A percentile compares a stretch with the other conserved stretches of the same genome.
Conservation (phyloP, 2,113 vertebrate genomes). For the Amphiprion ocellaris region DNA sequence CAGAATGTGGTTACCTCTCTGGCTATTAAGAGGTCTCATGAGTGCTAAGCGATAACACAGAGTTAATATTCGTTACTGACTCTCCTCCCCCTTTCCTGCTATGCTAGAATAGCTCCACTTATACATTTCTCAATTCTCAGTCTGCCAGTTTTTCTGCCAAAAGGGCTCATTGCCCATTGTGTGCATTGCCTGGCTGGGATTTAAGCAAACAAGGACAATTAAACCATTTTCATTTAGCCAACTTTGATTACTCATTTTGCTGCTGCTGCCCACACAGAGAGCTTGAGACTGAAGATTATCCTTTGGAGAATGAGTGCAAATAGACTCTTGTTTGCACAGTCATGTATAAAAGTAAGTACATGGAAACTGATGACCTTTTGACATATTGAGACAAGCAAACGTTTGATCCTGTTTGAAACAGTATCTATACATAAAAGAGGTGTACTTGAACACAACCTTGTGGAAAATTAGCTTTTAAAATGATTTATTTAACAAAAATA, state of each 20-base stretch:
- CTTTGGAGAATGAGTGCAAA: background rate
- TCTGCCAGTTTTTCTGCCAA: conserved; percentile 5
- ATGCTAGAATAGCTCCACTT: conserved; percentile 14
- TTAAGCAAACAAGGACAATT: background rate
- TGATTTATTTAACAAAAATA: no score
- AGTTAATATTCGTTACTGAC: conserved; percentile 1
- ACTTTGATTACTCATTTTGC: background rate
- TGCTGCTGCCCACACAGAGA: background rate
- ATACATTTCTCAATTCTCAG: conserved; percentile 10
- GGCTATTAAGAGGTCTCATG: conserved; percentile 22
- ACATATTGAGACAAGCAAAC: no score
- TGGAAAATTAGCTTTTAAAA: no score
- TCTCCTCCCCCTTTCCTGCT: background rate
- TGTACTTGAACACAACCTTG: no score
- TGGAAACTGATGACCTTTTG: no score
- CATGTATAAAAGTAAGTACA: no score
- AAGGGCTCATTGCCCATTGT: background rate
- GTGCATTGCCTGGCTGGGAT: background rate
- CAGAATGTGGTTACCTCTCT: conserved; percentile 26
- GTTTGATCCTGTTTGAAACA: no score
- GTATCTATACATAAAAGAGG: no score
- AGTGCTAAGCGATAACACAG: conserved; percentile 2
- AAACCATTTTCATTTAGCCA: background rate
- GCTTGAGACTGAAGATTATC: background rate
- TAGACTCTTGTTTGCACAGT: background rate